Base-by-base conservation (phyloP, 1,140 invertebrate species). In the Drosophila suzukii region DNA sequence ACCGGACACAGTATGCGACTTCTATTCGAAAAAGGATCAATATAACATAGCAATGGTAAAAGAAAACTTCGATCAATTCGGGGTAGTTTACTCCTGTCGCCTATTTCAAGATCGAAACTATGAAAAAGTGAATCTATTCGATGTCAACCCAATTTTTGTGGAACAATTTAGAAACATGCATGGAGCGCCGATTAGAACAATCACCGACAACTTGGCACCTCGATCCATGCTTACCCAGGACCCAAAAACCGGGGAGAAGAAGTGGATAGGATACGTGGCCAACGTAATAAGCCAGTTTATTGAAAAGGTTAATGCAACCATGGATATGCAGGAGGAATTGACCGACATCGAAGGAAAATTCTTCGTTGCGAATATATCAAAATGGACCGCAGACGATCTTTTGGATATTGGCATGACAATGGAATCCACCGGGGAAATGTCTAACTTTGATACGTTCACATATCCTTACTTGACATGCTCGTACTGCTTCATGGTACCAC, bases 141-240 rank as follows among this genome's bases (percentile, higher is more conserved):
- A 5, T 4, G 20, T 4, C 0, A 15, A 15, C 3, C 13, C 20
- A 0, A 66, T 81, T 2, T 91, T 73, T 17, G 39, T 71, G 6
- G 17, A 77, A n/a, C 88, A 88, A 27, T 79, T 88, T 50, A 27
- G 2, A 0, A 75, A 91, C 10, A 76, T 91, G 73, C 50, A 55
- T 0, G 83, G 83, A 5, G 39, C 53, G 0, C 7, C 17, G 0
- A 65, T 91, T 0, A 32, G 24, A 10, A 88, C 65, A 0, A 55
- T 79, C 5, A 15, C 60, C 0, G 83, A 88, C 55, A 68, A 65
- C 8, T 7, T 88, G n/a, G 49, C 58, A 3, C 88, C 88, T 3
- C 72, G 75, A 2, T 61, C 80, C 0, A 75, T 91, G 66, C 10
- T 76, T 63, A 71, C 39, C 15, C 12, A 3, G 0, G 51, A 81